Evolutionary conservation across 1,140 invertebrate species (phyloP), one percentile per base, ranked within the genome.

Genomic region (Nasonia giraulti): DNA sequence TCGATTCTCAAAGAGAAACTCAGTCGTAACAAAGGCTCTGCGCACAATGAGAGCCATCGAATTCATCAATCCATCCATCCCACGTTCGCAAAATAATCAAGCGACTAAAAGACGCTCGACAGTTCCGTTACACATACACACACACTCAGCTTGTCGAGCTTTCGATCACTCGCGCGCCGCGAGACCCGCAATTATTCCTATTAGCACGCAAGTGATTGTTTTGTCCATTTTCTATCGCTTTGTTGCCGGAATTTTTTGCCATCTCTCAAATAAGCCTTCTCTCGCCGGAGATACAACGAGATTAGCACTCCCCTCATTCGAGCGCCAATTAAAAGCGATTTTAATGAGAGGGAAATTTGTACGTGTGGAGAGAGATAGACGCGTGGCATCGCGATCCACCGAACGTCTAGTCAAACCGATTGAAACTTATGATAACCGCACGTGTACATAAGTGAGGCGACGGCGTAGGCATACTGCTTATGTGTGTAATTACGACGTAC

Each of bases 331-430:
- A 88, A 87, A 87, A 83, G 84, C 68, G 79, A 86, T 88, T 88
- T 88, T 88, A 89, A 89, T 88, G 89, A 88, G 88, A 87, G 86
- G 86, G 80, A 89, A 87, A 88, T 89, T 88, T 86, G 86, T 86
- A 81, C 27, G 69, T 33, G 69, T 84, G 7, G 17, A 62, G 7
- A 20, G 66, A 71, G 68, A 81, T 23, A 87, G 87, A 87, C 86
- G 80, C 85, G 80, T 85, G 79, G 79, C 80, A 86, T 84, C 73
- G 81, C 71, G 84, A 88, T 87, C 27, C 82, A 86, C 85, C 69
- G 74, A 47, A 75, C 83, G 81, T 80, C 83, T 44, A 62, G 62
- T 80, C 37, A 10, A 55, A 62, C 77, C 71, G 87, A 89, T 88
- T 88, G 86, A 88, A 87, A 86, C 82, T 75, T 79, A 69, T 55